Base-by-base conservation (phyloP, 2,113 vertebrate genomes). In the Andinoacara biseriatus region DNA sequence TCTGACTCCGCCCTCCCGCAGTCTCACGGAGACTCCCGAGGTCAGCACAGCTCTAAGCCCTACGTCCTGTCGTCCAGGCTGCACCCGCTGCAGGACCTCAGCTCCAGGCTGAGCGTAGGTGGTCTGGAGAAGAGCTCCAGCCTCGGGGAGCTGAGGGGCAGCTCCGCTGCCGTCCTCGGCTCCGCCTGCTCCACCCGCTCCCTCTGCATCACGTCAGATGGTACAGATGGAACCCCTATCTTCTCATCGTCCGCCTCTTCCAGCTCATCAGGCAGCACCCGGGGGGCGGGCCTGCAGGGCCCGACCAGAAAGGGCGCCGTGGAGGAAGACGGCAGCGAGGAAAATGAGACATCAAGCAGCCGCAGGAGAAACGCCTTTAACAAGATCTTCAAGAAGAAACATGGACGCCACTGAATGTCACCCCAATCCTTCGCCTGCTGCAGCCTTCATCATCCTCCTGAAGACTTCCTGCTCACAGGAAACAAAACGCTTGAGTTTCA, bases 371-470 rank as follows among this genome's bases (percentile, higher is more conserved):
- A 96, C 91, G 95, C 96, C 57, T 96, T 99, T 60, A 96, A 97
- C 57, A 98, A 97, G 95, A 95, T 99, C 91, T 99, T 99, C 93
- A 98, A 97, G 94, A 99, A 97, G 88, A 97, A 97, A 93, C 96
- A 96, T 91, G 84, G 85, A 76, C 92, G 82, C 24, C 61, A 79
- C 58, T 89, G 80, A 93, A 18, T 2, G 4, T 38, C n/a, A 38
- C 22, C 14, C n/a, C 46, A n/a, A 22, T n/a, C 26, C 67, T 54
- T 33, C 46, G n/a, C 49, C 46, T 31, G 26, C 26, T 60, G 31
- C 59, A 17, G 5, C 3, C 15, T n/a, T 56, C 49, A 10, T 40
- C 17, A 26, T 56, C 56, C 29, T 57, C 52, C 17, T 3, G 4
- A 35, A n/a, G 61, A 10, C 2, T 3, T 38, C 13, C 35, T 40